Evolutionary conservation across 2,797 vertebrate genomes (phyloP), one percentile per base, ranked within the genome.

Genomic region (Trematocara caparti): DNA sequence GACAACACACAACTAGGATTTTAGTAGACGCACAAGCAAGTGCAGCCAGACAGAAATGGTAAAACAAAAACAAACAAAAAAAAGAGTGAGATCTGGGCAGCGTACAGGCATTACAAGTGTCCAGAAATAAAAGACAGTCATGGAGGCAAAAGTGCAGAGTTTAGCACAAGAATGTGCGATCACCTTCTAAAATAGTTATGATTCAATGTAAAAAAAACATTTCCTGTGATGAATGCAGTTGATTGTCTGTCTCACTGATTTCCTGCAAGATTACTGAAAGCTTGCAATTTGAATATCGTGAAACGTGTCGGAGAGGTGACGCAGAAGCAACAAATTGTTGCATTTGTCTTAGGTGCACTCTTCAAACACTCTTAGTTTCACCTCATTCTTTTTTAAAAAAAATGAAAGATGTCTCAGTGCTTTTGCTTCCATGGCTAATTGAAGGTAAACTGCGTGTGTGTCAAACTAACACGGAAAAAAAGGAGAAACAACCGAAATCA

Each of bases 371-470:
- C 24, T 30, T 30, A 47, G 64, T 11, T 59, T 59, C 51, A 30
- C 17, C 55, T 48, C 19, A 24, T 21, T 48, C 53, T 45, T 10
- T 24, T 48, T 24, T n/a, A n/a, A 24, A 17, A 43, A 38, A 57
- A 19, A 0, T 10, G 15, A 36, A 64, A 30, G 4, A 3, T 4
- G 9, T 78, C 53, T 78, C 51, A 32, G 76, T 83, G 82, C 84
- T 75, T 83, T 89, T 84, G 88, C 92, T 93, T 96, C 90, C 92
- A 94, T 93, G 94, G 92, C 86, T 93, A 91, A 83, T 83, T 73
- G 77, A 80, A 87, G 82, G 88, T 90, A 75, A 89, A 83, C 53
- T 13, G 45, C 85, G 81, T 62, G 73, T 71, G 73, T 87, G 78
- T 45, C 34, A 79, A 80, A 90, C 75, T 80, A 82, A 75, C 49